Conservation (phyloP, 2,113 vertebrate species). For the Syngnathus floridae region DNA sequence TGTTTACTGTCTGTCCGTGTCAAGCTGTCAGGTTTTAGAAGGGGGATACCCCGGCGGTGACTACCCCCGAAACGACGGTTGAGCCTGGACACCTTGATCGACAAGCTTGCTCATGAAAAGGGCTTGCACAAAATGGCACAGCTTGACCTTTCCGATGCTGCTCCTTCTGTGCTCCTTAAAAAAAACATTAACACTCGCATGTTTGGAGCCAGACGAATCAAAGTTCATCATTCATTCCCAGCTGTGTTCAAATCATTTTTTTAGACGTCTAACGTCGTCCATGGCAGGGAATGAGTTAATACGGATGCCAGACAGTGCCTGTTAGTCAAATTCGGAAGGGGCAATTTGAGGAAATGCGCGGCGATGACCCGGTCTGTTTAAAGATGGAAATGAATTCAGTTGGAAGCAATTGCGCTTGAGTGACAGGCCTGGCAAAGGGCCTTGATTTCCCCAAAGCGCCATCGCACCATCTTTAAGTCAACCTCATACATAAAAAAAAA, state of each 20-base stretch:
- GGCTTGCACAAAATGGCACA: neutral
- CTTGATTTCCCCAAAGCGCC: conserved; percentile 46
- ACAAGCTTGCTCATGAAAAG: neutral
- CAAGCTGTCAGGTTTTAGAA: conserved; percentile 8
- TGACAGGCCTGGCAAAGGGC: conserved; percentile 43
- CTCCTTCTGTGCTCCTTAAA: neutral
- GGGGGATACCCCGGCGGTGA: neutral
- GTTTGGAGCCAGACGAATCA: neutral
- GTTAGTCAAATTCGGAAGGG: neutral
- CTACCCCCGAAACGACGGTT: neutral
- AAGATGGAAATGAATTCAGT: conserved; percentile 53
- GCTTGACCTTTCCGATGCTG: neutral
- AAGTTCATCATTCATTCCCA: too few relatives aligned
- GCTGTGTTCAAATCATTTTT: too few relatives aligned
- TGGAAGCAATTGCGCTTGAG: conserved; percentile 47
- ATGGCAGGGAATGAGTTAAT: neutral
- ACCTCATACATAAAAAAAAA: conserved; percentile 53
- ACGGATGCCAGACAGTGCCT: neutral
- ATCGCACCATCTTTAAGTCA: conserved; percentile 36
- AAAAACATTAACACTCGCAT: neutral
- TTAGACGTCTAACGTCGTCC: too few relatives aligned
- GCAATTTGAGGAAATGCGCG: neutral
- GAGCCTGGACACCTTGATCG: neutral
- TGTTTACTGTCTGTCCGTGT: conserved; percentile 52
- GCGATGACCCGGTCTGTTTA: conserved; percentile 23